Evolutionary conservation across 2,113 vertebrate species (phyloP).

Genomic region (Catagonus wagneri): DNA sequence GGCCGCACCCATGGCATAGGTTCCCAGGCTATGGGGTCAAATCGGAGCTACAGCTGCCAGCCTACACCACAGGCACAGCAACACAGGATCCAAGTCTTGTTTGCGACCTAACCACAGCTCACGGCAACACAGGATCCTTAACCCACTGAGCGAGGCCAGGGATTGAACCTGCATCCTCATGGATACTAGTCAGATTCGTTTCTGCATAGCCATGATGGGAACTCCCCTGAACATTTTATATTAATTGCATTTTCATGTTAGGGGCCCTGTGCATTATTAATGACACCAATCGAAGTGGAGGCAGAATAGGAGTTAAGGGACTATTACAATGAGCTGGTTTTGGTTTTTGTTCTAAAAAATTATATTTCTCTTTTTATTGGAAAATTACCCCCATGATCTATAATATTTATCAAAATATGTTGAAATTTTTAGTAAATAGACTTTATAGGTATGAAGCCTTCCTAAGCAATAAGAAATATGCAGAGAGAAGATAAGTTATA

Average conservation of each 20-base stretch:
- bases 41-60: too few relatives aligned
- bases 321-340: not conserved
- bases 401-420: conserved; percentile 29
- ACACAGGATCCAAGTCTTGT: too few relatives aligned
- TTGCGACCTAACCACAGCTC: too few relatives aligned
- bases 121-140: too few relatives aligned
- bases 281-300: not conserved
- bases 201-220: too few relatives aligned
- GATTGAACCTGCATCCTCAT: too few relatives aligned
- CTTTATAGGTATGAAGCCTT: not conserved
- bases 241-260: not conserved
- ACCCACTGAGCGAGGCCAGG: too few relatives aligned
- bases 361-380: conserved; percentile 32
- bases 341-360: conserved; percentile 27
- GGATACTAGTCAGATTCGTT: too few relatives aligned
- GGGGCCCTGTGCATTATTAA: not conserved
- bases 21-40: too few relatives aligned
- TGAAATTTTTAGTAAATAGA: conserved; percentile 37
- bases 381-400: conserved; percentile 35
- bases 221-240: not conserved
- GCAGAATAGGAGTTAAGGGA: not conserved
- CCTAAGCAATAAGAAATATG: not conserved
- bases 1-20: too few relatives aligned
- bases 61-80: too few relatives aligned
- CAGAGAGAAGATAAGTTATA: not conserved